A percentile compares a stretch with the other conserved stretches of the same genome.
Conservation (phyloP, 2,797 vertebrate genomes). For the Halcyon smyrnensis region DNA sequence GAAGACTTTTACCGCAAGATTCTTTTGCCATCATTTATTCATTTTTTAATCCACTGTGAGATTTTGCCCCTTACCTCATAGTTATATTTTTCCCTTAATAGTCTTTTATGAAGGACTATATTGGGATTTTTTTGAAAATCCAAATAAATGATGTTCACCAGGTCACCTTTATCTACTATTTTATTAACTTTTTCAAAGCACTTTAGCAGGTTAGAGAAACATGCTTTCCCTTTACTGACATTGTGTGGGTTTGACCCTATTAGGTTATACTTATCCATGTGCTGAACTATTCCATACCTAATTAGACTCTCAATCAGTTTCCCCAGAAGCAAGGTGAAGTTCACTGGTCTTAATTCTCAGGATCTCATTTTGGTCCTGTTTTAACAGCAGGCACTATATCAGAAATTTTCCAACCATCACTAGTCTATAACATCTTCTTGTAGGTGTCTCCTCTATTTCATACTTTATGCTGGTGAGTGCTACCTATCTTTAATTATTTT, state of each 20-base stretch:
- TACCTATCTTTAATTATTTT: background rate
- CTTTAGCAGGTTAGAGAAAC: background rate
- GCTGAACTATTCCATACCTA: background rate
- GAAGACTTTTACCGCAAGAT: background rate
- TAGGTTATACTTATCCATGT: background rate
- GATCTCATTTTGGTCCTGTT: background rate
- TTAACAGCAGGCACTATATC: background rate
- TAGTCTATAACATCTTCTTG: background rate
- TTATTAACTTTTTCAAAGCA: conserved; percentile 54
- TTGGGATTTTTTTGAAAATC: background rate
- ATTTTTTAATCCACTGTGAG: background rate
- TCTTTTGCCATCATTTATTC: background rate
- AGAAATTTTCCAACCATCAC: background rate
- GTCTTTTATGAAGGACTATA: background rate
- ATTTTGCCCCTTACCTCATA: background rate
- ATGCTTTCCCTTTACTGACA: background rate
- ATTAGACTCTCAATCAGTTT: conserved; percentile 31
- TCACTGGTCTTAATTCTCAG: background rate
- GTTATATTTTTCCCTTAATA: conserved; percentile 10
- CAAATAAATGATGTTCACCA: conserved; percentile 7
- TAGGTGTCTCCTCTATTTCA: background rate
- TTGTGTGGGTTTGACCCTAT: background rate
- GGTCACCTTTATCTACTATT: conserved; percentile 28
- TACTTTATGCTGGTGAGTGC: background rate
- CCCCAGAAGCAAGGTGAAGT: background rate